A percentile compares a stretch with the other conserved stretches of the same genome.
Evolutionary conservation across 2,113 vertebrate genomes (phyloP).

Genomic region (Cricetomys ansorgei): DNA sequence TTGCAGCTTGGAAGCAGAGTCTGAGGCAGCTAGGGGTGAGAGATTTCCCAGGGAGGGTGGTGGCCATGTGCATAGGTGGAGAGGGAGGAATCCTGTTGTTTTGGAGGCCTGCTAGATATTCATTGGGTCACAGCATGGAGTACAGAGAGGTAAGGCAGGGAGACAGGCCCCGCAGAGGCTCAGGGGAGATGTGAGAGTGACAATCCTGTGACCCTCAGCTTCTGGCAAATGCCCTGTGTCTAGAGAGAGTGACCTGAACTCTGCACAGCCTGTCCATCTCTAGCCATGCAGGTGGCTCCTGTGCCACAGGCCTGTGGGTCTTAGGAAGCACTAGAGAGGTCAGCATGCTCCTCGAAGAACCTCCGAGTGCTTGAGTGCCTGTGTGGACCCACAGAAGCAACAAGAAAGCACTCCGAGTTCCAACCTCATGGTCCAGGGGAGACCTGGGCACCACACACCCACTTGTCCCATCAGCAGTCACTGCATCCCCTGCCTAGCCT

Average conservation of each 20-base stretch:
- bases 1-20: not conserved
- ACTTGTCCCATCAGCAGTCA: rapidly evolving
- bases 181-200: not conserved
- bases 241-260: not conserved
- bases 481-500: not conserved
- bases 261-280: not conserved
- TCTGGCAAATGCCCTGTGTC: not conserved
- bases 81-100: not conserved
- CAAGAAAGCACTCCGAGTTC: not conserved
- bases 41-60: not conserved
- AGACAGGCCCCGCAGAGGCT: not conserved
- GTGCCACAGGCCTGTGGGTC: not conserved
- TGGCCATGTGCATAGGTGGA: not conserved
- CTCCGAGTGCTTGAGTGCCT: not conserved
- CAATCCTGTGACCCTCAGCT: not conserved
- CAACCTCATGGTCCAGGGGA: not conserved
- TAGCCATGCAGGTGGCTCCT: too few species aligned
- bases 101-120: not conserved
- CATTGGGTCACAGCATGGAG: rapidly evolving
- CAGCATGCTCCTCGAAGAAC: not conserved
- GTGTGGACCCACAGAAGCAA: not conserved
- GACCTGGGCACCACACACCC: not conserved
- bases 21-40: not conserved
- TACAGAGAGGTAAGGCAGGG: not conserved
- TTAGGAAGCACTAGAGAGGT: not conserved